Evolutionary conservation across 2,888 invertebrate species (phyloP).

Genomic region (Punctoribates punctum): DNA sequence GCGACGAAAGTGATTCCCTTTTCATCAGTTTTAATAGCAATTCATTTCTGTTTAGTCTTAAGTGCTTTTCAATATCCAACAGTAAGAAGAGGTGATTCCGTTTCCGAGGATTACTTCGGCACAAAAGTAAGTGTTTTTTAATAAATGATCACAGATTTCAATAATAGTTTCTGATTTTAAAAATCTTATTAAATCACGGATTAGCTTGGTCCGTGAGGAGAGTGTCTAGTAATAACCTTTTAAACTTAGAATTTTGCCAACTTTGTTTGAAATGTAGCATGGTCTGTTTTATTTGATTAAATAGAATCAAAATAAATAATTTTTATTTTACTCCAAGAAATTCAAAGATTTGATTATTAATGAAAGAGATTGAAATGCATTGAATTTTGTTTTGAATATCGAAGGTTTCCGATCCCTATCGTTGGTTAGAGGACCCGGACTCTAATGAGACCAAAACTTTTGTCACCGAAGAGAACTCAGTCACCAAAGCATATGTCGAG

Average conservation of each 20-base stretch:
- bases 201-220: no score
- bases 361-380: no score
- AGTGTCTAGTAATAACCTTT: no score
- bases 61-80: slow-evolving; percentile 33
- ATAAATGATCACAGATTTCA: not conserved
- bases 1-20: not conserved
- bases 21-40: not conserved
- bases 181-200: no score
- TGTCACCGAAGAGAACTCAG: slow-evolving; percentile 29
- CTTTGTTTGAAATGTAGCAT: no score
- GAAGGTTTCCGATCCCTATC: slow-evolving; percentile 37
- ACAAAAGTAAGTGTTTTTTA: slow-evolving; percentile 10
- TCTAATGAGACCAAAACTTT: slow-evolving; percentile 36
- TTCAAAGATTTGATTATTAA: no score
- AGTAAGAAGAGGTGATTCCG: slow-evolving; percentile 17
- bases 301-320: no score
- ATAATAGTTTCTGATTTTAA: no score
- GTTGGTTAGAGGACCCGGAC: slow-evolving; percentile 40
- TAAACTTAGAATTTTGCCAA: no score
- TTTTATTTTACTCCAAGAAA: no score
- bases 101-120: slow-evolving; percentile 26
- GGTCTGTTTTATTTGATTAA: no score
- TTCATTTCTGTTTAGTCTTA: not conserved
- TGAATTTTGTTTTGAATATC: not conserved
- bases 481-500: slow-evolving; percentile 13